Conservation (phyloP, 2,797 vertebrate genomes). For the Coregonus suidteri region DNA sequence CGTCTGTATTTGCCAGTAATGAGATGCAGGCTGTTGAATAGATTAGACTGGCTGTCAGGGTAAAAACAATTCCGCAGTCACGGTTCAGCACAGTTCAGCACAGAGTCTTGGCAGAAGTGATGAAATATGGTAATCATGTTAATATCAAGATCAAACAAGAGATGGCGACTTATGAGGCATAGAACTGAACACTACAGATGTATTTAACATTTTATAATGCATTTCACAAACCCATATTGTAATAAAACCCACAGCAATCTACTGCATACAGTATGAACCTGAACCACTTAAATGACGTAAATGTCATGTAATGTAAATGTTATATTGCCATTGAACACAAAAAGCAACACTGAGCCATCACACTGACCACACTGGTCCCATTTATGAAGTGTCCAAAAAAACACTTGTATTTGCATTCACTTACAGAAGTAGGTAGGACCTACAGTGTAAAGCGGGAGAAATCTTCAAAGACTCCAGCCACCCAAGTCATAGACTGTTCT, state of each 20-base stretch:
- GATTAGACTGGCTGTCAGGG: conserved; percentile 60
- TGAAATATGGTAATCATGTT: conserved; percentile 70
- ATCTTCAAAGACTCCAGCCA: not conserved
- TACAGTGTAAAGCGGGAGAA: not conserved
- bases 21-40: conserved; percentile 52
- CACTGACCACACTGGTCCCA: not conserved
- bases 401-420: not conserved
- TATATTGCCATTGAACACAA: not conserved
- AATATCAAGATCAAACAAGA: conserved; percentile 49
- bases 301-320: too few species aligned
- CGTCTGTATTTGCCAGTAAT: conserved; percentile 50
- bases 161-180: not conserved
- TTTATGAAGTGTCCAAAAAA: not conserved
- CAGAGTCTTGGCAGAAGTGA: conserved; percentile 58
- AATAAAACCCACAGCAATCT: not conserved
- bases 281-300: not conserved
- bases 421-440: not conserved
- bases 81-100: conserved; percentile 62
- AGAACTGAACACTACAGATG: not conserved
- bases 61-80: conserved; percentile 63
- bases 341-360: not conserved
- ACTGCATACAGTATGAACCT: not conserved
- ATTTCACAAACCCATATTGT: not conserved
- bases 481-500: too few species aligned
- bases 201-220: not conserved